Evolutionary conservation across 2,888 invertebrate genomes (phyloP), one percentile per base, ranked within the genome.

Genomic region (Therioaphis trifolii): DNA sequence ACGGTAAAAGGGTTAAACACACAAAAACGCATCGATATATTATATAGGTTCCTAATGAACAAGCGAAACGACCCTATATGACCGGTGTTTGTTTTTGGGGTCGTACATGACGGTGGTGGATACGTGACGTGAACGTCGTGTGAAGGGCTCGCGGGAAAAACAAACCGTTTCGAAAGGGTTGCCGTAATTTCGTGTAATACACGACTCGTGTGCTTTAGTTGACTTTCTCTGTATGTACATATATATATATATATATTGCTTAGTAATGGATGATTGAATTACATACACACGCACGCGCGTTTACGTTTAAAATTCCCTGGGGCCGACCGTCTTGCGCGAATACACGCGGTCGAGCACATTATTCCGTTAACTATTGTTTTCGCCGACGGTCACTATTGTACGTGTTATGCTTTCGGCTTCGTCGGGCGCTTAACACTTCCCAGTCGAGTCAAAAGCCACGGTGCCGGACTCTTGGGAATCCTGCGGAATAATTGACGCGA

Each of bases 231-330:
- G 9, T 12, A 4, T 43, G 0, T 72, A 4, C 18, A 4, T 55
- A 40, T 43, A 43, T 49, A 35, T 49, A 49, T 66, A 52, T 52
- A 35, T 35, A 18, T 29, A 43, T 82, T 82, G 35, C 49, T 61
- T 43, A 24, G 63, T 82, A 82, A 82, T 82, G 74, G 74, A 82
- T 82, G 74, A 82, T 82, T 74, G 82, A 74, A 82, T 82, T 82
- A 82, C 74, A 24, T n/a, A 49, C 29, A 49, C 29, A 7, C 49
- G n/a, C 58, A n/a, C 68, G 2, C 21, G 14, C 11, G 35, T 9
- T 35, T 68, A 78, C 78, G 7, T 78, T 82, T 74, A 63, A 63
- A 49, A 74, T 63, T 82, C 72, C 82, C 82, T 35, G 35, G 52
- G 72, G 82, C 35, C 12, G 43, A 11, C 46, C 35, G 61, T 63